A percentile compares a stretch with the other conserved stretches of the same genome.
phyloP scores from a whole-genome alignment of 2,888 invertebrate species.

The Cantharis flavilabris region DNA sequence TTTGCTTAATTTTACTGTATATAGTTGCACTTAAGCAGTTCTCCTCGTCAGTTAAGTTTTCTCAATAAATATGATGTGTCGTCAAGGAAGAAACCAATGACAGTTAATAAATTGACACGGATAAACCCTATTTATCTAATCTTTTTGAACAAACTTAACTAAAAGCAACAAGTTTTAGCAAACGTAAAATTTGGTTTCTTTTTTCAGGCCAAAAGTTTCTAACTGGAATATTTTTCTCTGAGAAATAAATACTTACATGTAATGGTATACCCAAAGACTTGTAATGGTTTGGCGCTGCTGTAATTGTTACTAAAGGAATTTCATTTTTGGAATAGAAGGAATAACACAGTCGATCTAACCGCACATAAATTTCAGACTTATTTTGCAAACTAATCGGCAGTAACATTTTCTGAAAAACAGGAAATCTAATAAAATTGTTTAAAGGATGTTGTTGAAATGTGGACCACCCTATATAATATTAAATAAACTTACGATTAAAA shows the following conservation, averaged over 20 bases:
- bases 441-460: neutral
- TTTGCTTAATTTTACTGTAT: too few relatives aligned
- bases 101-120: too few relatives aligned
- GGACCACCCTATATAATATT: too few relatives aligned
- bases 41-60: too few relatives aligned
- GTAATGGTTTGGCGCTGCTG: constrained; percentile 61
- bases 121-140: too few relatives aligned
- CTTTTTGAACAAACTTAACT: neutral
- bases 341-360: constrained; percentile 70
- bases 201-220: neutral
- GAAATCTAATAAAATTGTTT: too few relatives aligned
- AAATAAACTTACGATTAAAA: neutral
- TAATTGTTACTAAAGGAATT: constrained; percentile 77
- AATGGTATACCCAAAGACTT: constrained; percentile 56
- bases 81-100: too few relatives aligned
- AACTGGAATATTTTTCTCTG: neutral
- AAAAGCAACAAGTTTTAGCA: too few relatives aligned
- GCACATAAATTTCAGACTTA: constrained; percentile 62
- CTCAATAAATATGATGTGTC: too few relatives aligned
- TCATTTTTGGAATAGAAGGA: constrained; percentile 71
- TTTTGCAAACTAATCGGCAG: constrained; percentile 10
- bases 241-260: constrained; percentile 54
- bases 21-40: too few relatives aligned
- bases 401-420: constrained; percentile 20
- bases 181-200: neutral